Evolutionary conservation across 2,113 vertebrate genomes (phyloP).

Genomic region (Silurus glanis): DNA sequence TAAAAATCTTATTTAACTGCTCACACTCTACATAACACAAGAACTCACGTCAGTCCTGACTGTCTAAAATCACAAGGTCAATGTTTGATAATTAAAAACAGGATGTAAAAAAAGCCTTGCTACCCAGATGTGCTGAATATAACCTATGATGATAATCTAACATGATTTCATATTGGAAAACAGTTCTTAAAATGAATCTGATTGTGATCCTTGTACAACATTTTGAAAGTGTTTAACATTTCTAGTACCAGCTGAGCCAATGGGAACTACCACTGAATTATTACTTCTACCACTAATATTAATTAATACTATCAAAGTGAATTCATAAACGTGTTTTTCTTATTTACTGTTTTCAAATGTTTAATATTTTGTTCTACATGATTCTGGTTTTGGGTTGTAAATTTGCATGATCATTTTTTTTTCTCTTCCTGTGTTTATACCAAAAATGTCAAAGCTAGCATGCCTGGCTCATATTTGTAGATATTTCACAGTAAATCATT

Average conservation of each 20-base stretch:
- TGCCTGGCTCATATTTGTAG: conserved; percentile 36
- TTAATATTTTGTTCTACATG: conserved; percentile 1
- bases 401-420: neutral
- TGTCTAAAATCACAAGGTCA: conserved; percentile 5
- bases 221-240: neutral
- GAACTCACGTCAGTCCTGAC: conserved; percentile 17
- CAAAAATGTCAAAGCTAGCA: conserved; percentile 41
- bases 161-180: conserved; percentile 22
- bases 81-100: conserved; percentile 2
- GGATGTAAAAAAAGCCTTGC: conserved; percentile 20
- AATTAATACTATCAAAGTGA: conserved; percentile 15
- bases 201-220: conserved; percentile 1
- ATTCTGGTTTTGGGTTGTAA: conserved; percentile 15
- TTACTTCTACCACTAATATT: conserved; percentile 31
- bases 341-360: neutral
- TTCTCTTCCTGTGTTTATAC: conserved; percentile 22
- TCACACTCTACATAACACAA: conserved; percentile 38
- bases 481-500: conserved; percentile 37
- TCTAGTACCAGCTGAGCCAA: conserved; percentile 8
- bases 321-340: neutral
- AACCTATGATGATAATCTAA: conserved; percentile 15
- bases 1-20: conserved; percentile 57
- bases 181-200: conserved; percentile 13
- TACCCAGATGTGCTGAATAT: conserved; percentile 14
- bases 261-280: conserved; percentile 19